Percentiles rank a stretch among this genome's conserved stretches.
These are phyloP conservation scores for Cheirogaleus medius DNA, from an alignment of 2,113 vertebrate genomes.

Conservation along the genomic window DNA sequence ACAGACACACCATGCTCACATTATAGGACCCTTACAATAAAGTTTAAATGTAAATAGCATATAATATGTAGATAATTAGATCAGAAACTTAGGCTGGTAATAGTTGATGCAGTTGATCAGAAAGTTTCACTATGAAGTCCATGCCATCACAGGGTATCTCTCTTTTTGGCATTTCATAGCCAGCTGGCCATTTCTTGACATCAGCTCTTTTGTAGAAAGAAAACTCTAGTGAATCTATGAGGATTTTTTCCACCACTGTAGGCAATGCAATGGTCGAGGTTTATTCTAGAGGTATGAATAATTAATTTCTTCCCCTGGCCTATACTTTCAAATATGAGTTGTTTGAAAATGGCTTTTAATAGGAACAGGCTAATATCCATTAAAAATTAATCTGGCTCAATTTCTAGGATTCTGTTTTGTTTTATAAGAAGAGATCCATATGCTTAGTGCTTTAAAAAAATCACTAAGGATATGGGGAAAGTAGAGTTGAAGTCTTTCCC, in stretches of 20 bases:
- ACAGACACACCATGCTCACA: background rate
- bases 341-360: background rate
- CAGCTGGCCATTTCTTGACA: background rate
- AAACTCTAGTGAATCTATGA: background rate
- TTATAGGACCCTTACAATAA: background rate
- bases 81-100: background rate
- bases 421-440: background rate
- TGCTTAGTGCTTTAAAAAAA: background rate
- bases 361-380: background rate
- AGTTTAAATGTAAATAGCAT: background rate
- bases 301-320: background rate
- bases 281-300: background rate
- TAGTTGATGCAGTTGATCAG: background rate
- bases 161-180: background rate
- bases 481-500: background rate
- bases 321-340: background rate
- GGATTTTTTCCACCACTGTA: rapidly evolving
- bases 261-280: background rate
- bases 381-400: background rate
- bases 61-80: background rate
- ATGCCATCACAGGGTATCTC: background rate
- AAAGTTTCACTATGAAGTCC: background rate
- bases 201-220: background rate
- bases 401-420: background rate
- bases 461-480: background rate